Evolutionary conservation across 2,797 vertebrate species (phyloP).

Genomic region (Heliangelus exortis): DNA sequence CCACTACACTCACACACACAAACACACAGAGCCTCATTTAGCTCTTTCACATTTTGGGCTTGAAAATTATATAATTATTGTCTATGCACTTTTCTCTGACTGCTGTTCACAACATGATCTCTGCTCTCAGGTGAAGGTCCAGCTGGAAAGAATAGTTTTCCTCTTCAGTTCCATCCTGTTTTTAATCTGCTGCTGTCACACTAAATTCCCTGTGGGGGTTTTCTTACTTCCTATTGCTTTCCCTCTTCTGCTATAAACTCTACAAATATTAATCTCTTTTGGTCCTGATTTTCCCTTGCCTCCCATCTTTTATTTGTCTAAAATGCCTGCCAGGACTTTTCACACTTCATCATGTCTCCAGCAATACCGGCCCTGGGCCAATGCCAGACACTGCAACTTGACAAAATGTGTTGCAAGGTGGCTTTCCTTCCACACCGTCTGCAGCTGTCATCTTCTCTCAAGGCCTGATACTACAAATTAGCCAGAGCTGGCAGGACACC

Average conservation of each 20-base stretch:
- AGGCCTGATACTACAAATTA: slow-evolving; percentile 64
- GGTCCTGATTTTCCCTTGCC: slow-evolving; percentile 71
- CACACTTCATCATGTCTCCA: slow-evolving; percentile 82
- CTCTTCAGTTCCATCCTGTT: slow-evolving; percentile 73
- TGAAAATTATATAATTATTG: slow-evolving; percentile 62
- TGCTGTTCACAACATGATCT: slow-evolving; percentile 55
- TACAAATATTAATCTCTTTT: slow-evolving; percentile 78
- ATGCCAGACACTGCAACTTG: slow-evolving; percentile 72
- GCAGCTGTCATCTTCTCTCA: slow-evolving; percentile 73
- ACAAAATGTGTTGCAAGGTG: slow-evolving; percentile 77
- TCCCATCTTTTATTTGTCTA: slow-evolving; percentile 74
- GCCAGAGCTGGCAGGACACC: slow-evolving; percentile 16
- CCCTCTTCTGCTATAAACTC: slow-evolving; percentile 76
- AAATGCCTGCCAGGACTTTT: slow-evolving; percentile 79
- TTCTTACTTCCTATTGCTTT: slow-evolving; percentile 79
- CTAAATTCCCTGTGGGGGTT: slow-evolving; percentile 56
- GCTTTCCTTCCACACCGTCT: slow-evolving; percentile 66
- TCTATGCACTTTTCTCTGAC: slow-evolving; percentile 58
- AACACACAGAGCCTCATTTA: not conserved
- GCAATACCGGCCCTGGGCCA: slow-evolving; percentile 72
- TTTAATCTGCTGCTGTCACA: slow-evolving; percentile 76
- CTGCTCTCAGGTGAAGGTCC: slow-evolving; percentile 61
- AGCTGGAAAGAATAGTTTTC: slow-evolving; percentile 79
- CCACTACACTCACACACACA: not conserved
- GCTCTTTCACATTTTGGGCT: not conserved